A percentile compares a stretch with the other conserved stretches of the same genome.
phyloP scores from a whole-genome alignment of 2,797 vertebrate species.

The Botia kubotai region DNA sequence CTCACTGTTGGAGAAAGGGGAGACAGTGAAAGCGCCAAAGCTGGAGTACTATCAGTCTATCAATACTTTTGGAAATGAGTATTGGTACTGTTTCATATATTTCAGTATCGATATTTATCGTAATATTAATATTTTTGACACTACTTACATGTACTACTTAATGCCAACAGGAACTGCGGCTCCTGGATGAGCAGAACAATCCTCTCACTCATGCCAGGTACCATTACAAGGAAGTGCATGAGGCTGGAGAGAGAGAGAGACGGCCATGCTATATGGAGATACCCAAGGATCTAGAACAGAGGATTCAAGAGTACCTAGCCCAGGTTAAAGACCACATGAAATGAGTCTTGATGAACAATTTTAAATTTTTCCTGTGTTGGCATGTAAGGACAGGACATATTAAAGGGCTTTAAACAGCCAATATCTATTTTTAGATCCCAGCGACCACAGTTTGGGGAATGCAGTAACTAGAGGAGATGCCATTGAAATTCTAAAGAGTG shows the following conservation, averaged over 20 bases:
- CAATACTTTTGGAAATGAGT: too few species aligned
- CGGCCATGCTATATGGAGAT: constrained; percentile 85
- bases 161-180: constrained; percentile 82
- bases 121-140: too few species aligned
- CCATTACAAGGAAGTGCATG: constrained; percentile 82
- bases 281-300: constrained; percentile 79
- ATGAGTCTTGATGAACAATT: neutral
- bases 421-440: too few species aligned
- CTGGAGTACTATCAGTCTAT: too few species aligned
- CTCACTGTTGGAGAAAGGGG: too few species aligned
- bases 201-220: constrained; percentile 92
- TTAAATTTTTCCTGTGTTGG: neutral
- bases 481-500: too few species aligned
- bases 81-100: too few species aligned
- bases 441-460: too few species aligned
- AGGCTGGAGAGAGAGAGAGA: constrained; percentile 82
- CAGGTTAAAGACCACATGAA: constrained; percentile 72
- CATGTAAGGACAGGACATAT: neutral
- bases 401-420: too few species aligned
- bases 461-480: too few species aligned
- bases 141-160: neutral
- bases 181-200: constrained; percentile 89
- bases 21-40: too few species aligned
- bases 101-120: too few species aligned
- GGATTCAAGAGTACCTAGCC: constrained; percentile 84